Conservation (phyloP, 92 coral and sea anemone genomes). For the Heliopora coerulea region DNA sequence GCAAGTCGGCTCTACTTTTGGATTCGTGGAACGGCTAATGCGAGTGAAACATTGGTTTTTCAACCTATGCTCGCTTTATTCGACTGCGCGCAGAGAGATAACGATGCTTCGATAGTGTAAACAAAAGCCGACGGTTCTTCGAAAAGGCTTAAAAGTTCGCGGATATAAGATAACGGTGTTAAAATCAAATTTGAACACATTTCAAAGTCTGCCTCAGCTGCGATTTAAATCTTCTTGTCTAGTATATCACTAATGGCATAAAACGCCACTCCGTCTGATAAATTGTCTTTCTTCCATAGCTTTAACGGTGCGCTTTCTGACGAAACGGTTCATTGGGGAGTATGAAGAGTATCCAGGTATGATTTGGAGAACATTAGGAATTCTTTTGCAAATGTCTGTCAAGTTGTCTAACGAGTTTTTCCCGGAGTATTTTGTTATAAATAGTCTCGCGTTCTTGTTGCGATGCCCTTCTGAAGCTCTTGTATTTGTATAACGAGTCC, state of each 20-base stretch:
- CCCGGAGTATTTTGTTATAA: slow-evolving; percentile 9
- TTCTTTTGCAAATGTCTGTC: too few species aligned
- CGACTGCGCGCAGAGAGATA: too few species aligned
- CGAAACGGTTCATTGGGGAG: slow-evolving; percentile 89
- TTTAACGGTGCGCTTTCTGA: slow-evolving; percentile 82
- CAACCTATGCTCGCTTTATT: too few species aligned
- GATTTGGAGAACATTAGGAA: neutral
- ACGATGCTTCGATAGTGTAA: slow-evolving; percentile 1
- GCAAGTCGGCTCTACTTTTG: too few species aligned
- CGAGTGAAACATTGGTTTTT: too few species aligned
- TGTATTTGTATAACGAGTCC: neutral
- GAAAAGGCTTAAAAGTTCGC: neutral
- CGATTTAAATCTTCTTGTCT: neutral
- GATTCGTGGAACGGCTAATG: too few species aligned
- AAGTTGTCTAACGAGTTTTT: too few species aligned
- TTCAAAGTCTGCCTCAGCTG: neutral
- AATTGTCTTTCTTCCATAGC: slow-evolving; percentile 50
- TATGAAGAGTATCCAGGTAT: slow-evolving; percentile 76
- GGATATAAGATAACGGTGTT: neutral
- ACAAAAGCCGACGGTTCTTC: neutral
- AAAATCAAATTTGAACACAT: neutral
- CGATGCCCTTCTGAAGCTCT: neutral
- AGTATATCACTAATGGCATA: neutral
- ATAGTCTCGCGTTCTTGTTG: neutral
- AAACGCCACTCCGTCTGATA: neutral